Conservation (phyloP, 2,888 invertebrate species). For the Cryptocephalus moraei region DNA sequence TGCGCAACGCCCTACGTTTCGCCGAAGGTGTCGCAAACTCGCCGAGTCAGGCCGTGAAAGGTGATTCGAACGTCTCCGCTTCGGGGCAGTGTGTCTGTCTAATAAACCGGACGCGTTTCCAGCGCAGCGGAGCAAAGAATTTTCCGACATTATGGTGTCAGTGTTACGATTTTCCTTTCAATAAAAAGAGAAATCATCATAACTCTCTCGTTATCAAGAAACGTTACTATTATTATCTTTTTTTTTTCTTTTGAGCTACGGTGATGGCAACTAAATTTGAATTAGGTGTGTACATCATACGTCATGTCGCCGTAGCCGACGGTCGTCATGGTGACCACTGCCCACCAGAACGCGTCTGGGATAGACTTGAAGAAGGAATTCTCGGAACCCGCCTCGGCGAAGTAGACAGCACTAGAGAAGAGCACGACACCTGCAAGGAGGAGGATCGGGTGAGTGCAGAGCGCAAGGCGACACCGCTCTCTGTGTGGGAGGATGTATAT, state of each 20-base stretch:
- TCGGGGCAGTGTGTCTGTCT: conserved; percentile 15
- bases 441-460: conserved; percentile 40
- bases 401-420: conserved; percentile 99
- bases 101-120: conserved; percentile 23
- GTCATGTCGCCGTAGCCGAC: conserved; percentile 99
- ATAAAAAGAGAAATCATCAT: no score
- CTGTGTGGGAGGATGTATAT: no score
- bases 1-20: no score
- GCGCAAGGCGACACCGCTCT: conserved; percentile 24
- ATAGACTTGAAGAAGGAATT: conserved; percentile 99
- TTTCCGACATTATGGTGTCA: conserved; percentile 30
- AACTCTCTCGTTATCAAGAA: no score
- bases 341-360: conserved; percentile 99
- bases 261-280: conserved; percentile 41
- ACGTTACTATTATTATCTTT: no score
- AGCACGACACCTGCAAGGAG: conserved; percentile 97
- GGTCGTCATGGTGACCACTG: conserved; percentile 98
- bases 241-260: conserved; percentile 30
- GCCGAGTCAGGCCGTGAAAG: no score
- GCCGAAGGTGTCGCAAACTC: no score
- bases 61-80: no score
- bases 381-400: conserved; percentile 99
- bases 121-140: conserved; percentile 37
- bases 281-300: conserved; percentile 55
- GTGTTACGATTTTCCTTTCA: neutral